phyloP scores from a whole-genome alignment of 2,113 vertebrate species.

The Aviceda subcristata region DNA sequence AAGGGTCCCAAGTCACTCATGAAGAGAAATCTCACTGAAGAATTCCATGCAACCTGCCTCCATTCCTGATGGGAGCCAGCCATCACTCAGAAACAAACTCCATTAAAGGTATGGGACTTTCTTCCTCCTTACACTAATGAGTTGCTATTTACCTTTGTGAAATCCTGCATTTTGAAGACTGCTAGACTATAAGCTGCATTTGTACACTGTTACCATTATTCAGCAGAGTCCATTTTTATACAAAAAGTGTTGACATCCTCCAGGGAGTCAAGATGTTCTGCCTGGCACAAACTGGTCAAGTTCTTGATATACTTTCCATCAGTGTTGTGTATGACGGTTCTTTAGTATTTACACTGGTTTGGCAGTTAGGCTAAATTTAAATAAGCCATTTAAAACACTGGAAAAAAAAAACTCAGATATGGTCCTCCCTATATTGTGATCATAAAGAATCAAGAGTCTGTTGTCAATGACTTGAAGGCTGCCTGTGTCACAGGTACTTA shows the following conservation, averaged over 20 bases:
- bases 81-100: not conserved
- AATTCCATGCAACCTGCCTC: not conserved
- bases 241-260: not conserved
- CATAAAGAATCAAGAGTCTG: not conserved
- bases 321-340: fast-evolving
- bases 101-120: not conserved
- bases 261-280: not conserved
- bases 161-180: not conserved
- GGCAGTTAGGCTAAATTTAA: not conserved
- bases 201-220: not conserved
- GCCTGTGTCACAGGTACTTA: not conserved
- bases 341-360: not conserved
- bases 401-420: not conserved
- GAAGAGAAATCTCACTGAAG: not conserved
- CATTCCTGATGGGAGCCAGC: not conserved
- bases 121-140: not conserved
- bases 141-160: not conserved
- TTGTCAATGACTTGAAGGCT: not conserved
- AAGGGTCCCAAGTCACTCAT: not conserved
- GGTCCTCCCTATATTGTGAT: not conserved
- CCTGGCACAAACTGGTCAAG: not conserved
- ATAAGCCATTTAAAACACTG: not conserved
- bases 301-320: not conserved
- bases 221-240: not conserved
- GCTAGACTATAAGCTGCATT: not conserved